Conservation (phyloP, 1,140 invertebrate species). For the Drosophila punjabiensis region DNA sequence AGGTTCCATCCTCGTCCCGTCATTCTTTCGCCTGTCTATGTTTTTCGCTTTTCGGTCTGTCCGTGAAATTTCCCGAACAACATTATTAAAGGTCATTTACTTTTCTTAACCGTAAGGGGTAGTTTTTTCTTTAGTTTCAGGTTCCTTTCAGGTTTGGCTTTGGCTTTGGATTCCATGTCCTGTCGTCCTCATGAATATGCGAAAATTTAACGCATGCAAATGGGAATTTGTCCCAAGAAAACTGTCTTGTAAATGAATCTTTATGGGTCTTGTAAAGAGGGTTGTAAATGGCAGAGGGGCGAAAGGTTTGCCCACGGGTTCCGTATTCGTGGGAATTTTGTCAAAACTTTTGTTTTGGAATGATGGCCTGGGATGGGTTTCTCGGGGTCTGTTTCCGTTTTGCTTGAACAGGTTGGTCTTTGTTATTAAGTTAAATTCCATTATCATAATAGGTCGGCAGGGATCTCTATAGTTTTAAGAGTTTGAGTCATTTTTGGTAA, state of each 20-base stretch:
- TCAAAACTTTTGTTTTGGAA: constrained; percentile 49
- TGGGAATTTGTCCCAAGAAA: constrained; percentile 59
- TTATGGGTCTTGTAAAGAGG: constrained; percentile 50
- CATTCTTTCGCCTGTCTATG: constrained; percentile 22
- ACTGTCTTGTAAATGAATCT: constrained; percentile 64
- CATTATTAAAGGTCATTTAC: constrained; percentile 72
- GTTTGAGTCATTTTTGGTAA: neutral
- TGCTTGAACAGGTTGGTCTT: constrained; percentile 64
- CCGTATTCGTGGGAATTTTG: constrained; percentile 55
- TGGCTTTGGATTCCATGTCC: constrained; percentile 8
- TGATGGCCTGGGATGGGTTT: constrained; percentile 35
- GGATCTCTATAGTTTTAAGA: constrained; percentile 30
- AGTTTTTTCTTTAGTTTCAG: constrained; percentile 55
- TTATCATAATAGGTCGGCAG: constrained; percentile 52
- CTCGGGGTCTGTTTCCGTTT: constrained; percentile 34
- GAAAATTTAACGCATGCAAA: constrained; percentile 76
- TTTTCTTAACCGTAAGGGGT: constrained; percentile 56
- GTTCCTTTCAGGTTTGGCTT: constrained; percentile 18
- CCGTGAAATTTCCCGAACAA: constrained; percentile 63
- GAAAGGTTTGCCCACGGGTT: neutral
- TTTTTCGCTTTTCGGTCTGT: constrained; percentile 25
- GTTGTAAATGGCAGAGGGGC: constrained; percentile 17
- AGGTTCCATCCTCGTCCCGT: constrained; percentile 3
- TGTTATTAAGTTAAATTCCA: constrained; percentile 49
- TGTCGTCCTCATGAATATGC: constrained; percentile 47